Conservation (phyloP, 2,113 vertebrate genomes). For the Gobiocypris rarus region DNA sequence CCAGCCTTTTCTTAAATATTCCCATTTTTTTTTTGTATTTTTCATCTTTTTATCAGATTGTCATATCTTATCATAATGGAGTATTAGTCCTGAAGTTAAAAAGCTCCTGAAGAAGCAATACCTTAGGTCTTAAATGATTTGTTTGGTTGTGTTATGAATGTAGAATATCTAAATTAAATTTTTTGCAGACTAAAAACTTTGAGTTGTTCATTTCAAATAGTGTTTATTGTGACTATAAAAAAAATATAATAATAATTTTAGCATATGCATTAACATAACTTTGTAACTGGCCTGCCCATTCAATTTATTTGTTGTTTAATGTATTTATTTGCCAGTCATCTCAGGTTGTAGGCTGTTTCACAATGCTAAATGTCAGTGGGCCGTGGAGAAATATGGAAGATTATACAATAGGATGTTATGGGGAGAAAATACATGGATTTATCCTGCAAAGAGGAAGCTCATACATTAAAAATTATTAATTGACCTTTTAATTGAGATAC, state of each 20-base stretch:
- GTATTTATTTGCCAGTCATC: conserved; percentile 25
- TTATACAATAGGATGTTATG: conserved; percentile 9
- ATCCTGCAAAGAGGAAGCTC: conserved; percentile 27
- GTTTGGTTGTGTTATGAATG: background rate
- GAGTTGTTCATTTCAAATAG: background rate
- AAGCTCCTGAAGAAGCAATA: background rate
- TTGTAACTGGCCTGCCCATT: background rate
- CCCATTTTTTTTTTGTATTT: background rate
- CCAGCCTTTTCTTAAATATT: background rate
- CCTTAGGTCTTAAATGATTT: background rate
- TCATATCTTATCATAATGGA: background rate
- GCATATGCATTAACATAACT: background rate
- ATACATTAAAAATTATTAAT: conserved; percentile 21
- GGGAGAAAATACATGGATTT: conserved; percentile 32
- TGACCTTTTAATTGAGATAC: conserved; percentile 35
- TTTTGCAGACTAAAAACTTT: background rate
- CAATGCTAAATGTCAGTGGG: background rate
- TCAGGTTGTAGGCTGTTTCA: conserved; percentile 26
- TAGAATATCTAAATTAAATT: no score
- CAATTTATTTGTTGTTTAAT: background rate
- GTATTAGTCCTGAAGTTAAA: background rate
- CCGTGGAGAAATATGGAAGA: background rate
- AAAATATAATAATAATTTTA: no score
- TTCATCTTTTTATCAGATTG: background rate
- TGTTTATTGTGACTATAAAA: background rate